A percentile compares a stretch with the other conserved stretches of the same genome.
phyloP scores from a whole-genome alignment of 2,888 invertebrate species.

The Ptychoptera albimana region DNA sequence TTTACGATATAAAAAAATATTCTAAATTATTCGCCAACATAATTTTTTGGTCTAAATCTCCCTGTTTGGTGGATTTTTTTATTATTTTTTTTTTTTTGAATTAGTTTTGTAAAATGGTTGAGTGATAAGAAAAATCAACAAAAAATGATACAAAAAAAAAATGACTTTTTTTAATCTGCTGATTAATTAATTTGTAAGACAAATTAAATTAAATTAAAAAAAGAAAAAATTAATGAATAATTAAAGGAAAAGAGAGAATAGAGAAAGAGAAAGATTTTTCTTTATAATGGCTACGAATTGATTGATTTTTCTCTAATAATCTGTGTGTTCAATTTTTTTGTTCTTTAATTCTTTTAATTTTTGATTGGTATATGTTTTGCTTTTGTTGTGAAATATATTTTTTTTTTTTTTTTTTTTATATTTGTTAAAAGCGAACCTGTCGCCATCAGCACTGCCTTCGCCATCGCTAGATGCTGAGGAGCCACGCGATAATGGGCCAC shows the following conservation, averaged over 20 bases:
- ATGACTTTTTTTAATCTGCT: no score
- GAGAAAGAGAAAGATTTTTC: neutral
- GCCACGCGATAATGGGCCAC: conserved; percentile 45
- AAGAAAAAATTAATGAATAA: conserved; percentile 4
- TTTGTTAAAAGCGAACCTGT: conserved; percentile 45
- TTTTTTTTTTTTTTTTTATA: neutral
- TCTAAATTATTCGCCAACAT: no score
- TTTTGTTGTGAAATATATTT: neutral
- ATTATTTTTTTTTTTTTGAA: no score
- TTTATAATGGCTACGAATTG: neutral
- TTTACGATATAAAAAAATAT: neutral
- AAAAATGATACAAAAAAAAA: no score
- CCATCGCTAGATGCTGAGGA: conserved; percentile 91
- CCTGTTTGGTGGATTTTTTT: no score
- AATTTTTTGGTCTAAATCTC: no score
- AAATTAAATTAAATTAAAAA: no score
- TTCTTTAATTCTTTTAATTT: no score
- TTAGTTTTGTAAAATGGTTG: no score
- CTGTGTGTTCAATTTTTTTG: neutral
- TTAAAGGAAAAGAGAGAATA: neutral
- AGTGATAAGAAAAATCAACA: no score
- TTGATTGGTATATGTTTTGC: neutral
- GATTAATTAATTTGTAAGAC: no score
- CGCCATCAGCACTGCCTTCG: conserved; percentile 67
- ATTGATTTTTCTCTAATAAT: neutral